Conservation (phyloP, 1,140 invertebrate species). For the Cyrtorhinus lividipennis region DNA sequence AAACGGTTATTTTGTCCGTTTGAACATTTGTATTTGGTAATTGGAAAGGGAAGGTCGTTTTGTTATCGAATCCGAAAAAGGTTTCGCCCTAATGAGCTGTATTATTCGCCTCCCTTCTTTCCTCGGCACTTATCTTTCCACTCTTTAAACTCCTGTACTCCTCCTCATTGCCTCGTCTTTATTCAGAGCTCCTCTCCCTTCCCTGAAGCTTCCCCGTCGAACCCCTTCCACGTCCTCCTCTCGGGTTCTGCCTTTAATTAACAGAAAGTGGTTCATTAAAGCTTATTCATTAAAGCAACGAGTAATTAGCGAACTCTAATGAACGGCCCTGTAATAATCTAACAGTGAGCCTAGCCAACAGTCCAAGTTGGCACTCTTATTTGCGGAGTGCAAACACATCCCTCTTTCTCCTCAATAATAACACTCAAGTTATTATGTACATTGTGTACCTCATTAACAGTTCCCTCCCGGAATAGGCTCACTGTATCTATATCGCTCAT, state of each 20-base stretch:
- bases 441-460: slow-evolving; percentile 16
- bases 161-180: slow-evolving; percentile 13
- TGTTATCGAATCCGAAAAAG: slow-evolving; percentile 21
- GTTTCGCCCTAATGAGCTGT: slow-evolving; percentile 20
- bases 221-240: not conserved
- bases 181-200: slow-evolving; percentile 5
- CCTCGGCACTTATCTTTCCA: slow-evolving; percentile 16
- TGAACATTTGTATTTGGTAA: slow-evolving; percentile 22
- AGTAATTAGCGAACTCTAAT: slow-evolving; percentile 72
- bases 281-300: slow-evolving; percentile 73
- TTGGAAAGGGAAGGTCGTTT: slow-evolving; percentile 17
- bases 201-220: not conserved
- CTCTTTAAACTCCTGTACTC: slow-evolving; percentile 15
- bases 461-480: not conserved
- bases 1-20: slow-evolving; percentile 22
- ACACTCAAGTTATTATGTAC: slow-evolving; percentile 16
- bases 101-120: slow-evolving; percentile 17
- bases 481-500: not conserved
- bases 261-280: slow-evolving; percentile 74
- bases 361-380: slow-evolving; percentile 14
- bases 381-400: slow-evolving; percentile 17
- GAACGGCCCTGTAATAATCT: slow-evolving; percentile 35
- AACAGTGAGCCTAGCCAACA: slow-evolving; percentile 16
- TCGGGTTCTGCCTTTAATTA: slow-evolving; percentile 48
- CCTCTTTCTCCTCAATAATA: slow-evolving; percentile 17